Evolutionary conservation across 2,113 vertebrate genomes (phyloP).

Genomic region (Lophochroa leadbeateri): DNA sequence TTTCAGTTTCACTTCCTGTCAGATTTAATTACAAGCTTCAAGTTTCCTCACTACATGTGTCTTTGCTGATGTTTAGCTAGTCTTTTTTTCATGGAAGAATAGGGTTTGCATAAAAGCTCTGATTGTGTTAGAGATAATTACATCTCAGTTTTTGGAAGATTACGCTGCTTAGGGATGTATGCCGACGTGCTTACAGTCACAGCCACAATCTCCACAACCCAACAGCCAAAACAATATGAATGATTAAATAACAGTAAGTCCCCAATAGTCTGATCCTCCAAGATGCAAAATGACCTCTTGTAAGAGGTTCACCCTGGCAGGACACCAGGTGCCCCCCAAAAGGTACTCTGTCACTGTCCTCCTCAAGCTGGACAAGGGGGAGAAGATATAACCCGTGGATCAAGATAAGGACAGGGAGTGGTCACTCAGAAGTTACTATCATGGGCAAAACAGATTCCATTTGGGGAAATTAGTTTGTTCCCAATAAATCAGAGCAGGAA

Average conservation of each 20-base stretch:
- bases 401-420: neutral
- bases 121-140: neutral
- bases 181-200: neutral
- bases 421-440: neutral
- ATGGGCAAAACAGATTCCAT: neutral
- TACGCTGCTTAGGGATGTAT: neutral
- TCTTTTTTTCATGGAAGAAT: neutral
- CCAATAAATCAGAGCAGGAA: neutral
- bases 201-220: accelerated
- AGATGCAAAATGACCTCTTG: neutral
- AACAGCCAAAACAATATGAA: neutral
- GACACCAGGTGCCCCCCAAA: too few relatives aligned
- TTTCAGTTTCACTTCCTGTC: constrained; percentile 10
- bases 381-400: neutral
- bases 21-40: constrained; percentile 30
- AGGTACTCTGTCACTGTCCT: neutral
- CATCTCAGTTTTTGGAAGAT: neutral
- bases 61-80: neutral
- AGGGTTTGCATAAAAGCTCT: neutral
- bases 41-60: neutral
- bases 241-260: neutral
- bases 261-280: neutral
- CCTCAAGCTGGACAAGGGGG: neutral
- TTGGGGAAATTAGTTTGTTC: neutral
- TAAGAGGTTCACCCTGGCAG: neutral